Conservation (phyloP, 2,113 vertebrate genomes). For the Tursiops truncatus region DNA sequence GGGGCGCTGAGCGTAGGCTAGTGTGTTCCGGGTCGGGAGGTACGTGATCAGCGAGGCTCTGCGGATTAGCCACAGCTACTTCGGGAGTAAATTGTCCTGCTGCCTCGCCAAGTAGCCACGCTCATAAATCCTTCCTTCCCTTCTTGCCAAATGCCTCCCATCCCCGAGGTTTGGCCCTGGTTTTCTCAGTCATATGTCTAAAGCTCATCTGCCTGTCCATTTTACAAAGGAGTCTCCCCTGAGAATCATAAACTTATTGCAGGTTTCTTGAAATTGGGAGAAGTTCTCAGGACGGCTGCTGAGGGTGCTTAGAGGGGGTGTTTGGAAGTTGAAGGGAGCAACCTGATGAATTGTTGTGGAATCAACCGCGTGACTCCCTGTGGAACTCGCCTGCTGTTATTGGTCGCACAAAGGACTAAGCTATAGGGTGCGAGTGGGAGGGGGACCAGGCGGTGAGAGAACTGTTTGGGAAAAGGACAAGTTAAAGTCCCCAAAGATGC, state of each 20-base stretch:
- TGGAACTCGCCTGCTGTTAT: neutral
- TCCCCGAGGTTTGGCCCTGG: neutral
- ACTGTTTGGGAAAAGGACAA: constrained; percentile 24
- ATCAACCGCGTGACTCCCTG: neutral
- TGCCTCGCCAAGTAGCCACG: constrained; percentile 39
- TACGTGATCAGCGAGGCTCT: constrained; percentile 39
- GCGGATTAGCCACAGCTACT: constrained; percentile 55
- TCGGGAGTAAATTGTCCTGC: constrained; percentile 42
- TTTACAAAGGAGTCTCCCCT: neutral
- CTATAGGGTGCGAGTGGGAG: neutral
- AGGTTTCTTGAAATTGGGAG: neutral
- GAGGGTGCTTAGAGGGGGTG: neutral
- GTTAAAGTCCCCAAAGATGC: constrained; percentile 56
- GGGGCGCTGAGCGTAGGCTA: neutral
- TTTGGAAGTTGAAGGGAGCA: constrained; percentile 25
- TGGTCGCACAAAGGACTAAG: constrained; percentile 11
- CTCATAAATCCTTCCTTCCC: constrained; percentile 62
- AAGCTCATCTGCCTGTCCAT: neutral
- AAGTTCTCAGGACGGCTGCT: neutral
- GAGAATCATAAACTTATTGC: neutral
- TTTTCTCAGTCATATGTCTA: neutral
- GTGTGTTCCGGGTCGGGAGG: neutral
- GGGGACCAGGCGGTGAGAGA: neutral
- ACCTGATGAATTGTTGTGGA: constrained; percentile 53
- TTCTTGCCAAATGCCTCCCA: constrained; percentile 5